Evolutionary conservation across 2,113 vertebrate species (phyloP).

Genomic region (Apodemus speciosus): DNA sequence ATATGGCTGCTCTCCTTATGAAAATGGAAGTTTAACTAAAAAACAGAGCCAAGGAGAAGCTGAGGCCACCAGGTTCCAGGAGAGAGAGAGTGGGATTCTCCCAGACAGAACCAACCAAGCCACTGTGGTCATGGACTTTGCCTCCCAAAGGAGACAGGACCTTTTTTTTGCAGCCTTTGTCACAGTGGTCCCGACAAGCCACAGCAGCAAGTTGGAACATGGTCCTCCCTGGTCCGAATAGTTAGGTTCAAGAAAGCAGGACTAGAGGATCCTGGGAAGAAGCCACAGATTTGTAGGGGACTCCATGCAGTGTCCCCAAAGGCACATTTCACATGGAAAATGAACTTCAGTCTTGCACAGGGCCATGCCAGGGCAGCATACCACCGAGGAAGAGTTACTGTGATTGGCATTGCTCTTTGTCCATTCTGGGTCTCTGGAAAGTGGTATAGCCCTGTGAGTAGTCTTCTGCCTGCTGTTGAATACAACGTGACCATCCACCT

Average conservation of each 20-base stretch:
- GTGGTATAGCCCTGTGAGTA: neutral
- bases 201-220: too few relatives aligned
- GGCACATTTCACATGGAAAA: neutral
- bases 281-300: neutral
- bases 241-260: neutral
- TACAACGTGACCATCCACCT: neutral
- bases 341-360: neutral
- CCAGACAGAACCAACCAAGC: neutral
- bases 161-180: neutral
- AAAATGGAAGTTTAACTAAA: neutral
- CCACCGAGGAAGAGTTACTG: neutral
- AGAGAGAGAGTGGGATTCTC: neutral
- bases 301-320: neutral
- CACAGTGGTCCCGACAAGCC: neutral
- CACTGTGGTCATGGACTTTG: neutral
- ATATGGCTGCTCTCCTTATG: neutral
- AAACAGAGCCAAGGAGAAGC: neutral
- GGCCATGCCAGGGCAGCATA: neutral
- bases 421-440: neutral
- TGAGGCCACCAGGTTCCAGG: neutral
- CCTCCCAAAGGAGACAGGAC: neutral
- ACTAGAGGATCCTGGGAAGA: too few relatives aligned
- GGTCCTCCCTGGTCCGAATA: neutral
- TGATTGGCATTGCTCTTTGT: neutral
- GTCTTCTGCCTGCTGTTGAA: neutral